Evolutionary conservation across 2,888 invertebrate species (phyloP).

Genomic region (Pycnomerus fuliginosus): DNA sequence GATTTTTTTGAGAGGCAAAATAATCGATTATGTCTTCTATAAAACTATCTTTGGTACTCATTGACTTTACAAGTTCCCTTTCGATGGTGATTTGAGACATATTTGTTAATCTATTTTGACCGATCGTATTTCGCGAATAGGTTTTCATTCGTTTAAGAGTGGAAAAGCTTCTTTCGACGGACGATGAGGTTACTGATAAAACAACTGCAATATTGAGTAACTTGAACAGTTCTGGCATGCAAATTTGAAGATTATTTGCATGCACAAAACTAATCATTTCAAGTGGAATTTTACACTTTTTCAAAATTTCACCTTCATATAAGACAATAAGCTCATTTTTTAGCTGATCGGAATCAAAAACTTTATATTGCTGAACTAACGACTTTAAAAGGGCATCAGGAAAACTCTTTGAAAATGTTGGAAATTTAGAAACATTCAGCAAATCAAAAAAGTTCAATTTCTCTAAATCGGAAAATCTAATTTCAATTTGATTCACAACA

Average conservation of each 20-base stretch:
- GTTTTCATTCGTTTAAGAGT: conserved; percentile 22
- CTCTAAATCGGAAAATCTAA: conserved; percentile 2
- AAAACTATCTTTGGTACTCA: neutral
- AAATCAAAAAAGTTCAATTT: conserved; percentile 6
- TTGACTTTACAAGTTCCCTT: conserved; percentile 8
- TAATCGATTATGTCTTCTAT: neutral
- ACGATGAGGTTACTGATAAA: conserved; percentile 11
- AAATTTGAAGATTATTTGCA: conserved; percentile 5
- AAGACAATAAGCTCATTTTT: neutral
- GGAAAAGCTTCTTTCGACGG: conserved; percentile 21
- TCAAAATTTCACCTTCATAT: conserved; percentile 5
- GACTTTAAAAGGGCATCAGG: neutral
- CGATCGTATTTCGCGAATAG: conserved; percentile 12
- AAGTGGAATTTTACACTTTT: neutral
- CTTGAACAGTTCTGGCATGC: conserved; percentile 16
- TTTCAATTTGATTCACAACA: conserved; percentile 5
- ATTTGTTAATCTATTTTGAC: conserved; percentile 14
- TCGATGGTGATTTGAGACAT: conserved; percentile 15
- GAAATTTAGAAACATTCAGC: neutral
- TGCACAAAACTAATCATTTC: conserved; percentile 16
- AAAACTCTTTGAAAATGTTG: neutral
- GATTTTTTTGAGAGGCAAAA: neutral
- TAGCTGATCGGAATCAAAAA: neutral
- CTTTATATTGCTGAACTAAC: neutral
- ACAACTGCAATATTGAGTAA: conserved; percentile 14